Percentiles rank a stretch among this genome's conserved stretches.
Evolutionary conservation across 2,888 invertebrate species (phyloP).

Genomic region (Nemapogon koenigi): DNA sequence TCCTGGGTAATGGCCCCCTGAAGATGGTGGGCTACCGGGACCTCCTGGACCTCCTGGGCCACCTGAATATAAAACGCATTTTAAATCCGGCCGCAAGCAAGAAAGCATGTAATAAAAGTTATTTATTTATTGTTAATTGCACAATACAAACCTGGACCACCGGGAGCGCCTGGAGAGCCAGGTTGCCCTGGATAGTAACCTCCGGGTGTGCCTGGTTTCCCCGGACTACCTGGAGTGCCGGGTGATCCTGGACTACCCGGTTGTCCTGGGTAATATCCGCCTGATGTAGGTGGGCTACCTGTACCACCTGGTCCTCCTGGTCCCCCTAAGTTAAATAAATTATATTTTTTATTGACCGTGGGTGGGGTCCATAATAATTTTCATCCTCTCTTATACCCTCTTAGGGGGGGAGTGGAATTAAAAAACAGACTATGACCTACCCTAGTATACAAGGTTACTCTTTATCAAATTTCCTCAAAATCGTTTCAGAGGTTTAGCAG

Average conservation of each 20-base stretch:
- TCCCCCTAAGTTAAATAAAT: too few species aligned
- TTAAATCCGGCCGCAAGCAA: too few species aligned
- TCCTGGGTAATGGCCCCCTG: constrained; percentile 20
- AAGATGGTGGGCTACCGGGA: constrained; percentile 16
- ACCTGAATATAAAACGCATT: too few species aligned
- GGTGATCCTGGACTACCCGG: constrained; percentile 21
- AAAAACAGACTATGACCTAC: too few species aligned
- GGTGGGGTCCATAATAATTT: constrained; percentile 22
- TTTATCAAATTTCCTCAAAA: too few species aligned
- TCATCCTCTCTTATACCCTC: too few species aligned
- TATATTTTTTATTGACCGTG: constrained; percentile 17
- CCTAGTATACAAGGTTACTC: too few species aligned
- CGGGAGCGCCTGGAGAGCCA: constrained; percentile 25
- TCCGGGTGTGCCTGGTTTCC: constrained; percentile 21
- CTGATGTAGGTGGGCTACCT: constrained; percentile 2
- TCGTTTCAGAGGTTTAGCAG: too few species aligned
- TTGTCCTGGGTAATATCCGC: constrained; percentile 16
- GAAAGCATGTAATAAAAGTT: too few species aligned
- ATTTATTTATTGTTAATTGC: too few species aligned
- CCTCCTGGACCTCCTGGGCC: constrained; percentile 20
- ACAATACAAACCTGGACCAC: constrained; percentile 22
- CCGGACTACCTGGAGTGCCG: constrained; percentile 23
- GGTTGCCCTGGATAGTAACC: constrained; percentile 29
- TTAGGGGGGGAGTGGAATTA: too few species aligned
- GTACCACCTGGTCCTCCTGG: constrained; percentile 2